Conservation (phyloP, 1,140 invertebrate species). For the Sitobion miscanthi region DNA sequence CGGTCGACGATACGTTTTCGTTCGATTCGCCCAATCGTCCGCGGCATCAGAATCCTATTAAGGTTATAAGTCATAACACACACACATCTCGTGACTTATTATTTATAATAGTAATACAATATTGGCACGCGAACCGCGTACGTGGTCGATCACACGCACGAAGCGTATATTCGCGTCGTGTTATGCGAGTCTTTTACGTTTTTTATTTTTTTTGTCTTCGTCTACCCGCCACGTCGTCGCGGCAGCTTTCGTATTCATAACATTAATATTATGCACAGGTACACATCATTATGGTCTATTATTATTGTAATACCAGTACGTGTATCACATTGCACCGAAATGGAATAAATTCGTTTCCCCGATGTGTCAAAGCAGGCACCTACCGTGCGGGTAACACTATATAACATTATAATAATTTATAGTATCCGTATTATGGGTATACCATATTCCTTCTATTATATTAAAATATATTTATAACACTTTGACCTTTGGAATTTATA, state of each 20-base stretch:
- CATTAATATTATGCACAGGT: background rate
- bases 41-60: no score
- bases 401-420: no score
- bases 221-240: background rate
- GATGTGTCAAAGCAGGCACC: background rate
- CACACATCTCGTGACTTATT: background rate
- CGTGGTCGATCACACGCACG: background rate
- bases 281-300: background rate
- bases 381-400: background rate
- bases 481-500: background rate
- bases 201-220: background rate
- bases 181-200: background rate
- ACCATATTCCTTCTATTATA: background rate
- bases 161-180: background rate
- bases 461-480: background rate
- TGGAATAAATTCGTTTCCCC: background rate
- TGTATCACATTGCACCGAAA: background rate
- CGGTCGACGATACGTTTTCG: background rate
- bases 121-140: constrained; percentile 8
- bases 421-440: no score
- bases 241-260: background rate
- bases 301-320: background rate
- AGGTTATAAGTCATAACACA: background rate
- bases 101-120: background rate
- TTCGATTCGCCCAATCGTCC: background rate